Percentiles rank a stretch among this genome's conserved stretches.
Conservation (phyloP, 2,888 invertebrate species). For the Unio pictorum region DNA sequence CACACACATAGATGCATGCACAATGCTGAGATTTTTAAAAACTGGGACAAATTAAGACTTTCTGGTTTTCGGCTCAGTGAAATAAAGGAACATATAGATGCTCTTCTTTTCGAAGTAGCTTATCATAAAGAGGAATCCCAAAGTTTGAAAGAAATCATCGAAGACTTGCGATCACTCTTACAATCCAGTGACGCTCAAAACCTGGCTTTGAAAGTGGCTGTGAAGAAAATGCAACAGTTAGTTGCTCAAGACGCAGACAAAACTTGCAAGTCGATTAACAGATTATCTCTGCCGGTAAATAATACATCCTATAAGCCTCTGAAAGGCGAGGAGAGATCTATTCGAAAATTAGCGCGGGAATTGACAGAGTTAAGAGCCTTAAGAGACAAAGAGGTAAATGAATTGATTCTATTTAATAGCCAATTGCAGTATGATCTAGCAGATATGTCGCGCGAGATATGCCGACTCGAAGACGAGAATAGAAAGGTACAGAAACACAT, state of each 20-base stretch:
- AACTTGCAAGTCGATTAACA: conserved; percentile 13
- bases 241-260: conserved; percentile 8
- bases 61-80: conserved; percentile 36
- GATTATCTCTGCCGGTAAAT: conserved; percentile 28
- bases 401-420: conserved; percentile 33
- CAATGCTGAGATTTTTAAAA: conserved; percentile 31
- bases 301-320: conserved; percentile 24
- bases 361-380: conserved; percentile 29
- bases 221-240: conserved; percentile 27
- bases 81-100: conserved; percentile 32
- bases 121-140: conserved; percentile 36
- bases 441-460: conserved; percentile 34
- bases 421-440: conserved; percentile 34
- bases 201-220: conserved; percentile 32
- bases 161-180: conserved; percentile 21
- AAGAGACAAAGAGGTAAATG: conserved; percentile 30
- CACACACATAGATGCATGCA: conserved; percentile 30
- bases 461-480: conserved; percentile 32
- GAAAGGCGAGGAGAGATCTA: conserved; percentile 35
- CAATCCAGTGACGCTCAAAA: conserved; percentile 37
- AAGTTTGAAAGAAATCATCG: conserved; percentile 33
- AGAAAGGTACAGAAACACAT: conserved; percentile 25
- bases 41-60: conserved; percentile 36
- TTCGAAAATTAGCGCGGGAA: conserved; percentile 22
- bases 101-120: conserved; percentile 31